Evolutionary conservation across 2,113 vertebrate genomes (phyloP), one percentile per base, ranked within the genome.

Genomic region (Riparia riparia): DNA sequence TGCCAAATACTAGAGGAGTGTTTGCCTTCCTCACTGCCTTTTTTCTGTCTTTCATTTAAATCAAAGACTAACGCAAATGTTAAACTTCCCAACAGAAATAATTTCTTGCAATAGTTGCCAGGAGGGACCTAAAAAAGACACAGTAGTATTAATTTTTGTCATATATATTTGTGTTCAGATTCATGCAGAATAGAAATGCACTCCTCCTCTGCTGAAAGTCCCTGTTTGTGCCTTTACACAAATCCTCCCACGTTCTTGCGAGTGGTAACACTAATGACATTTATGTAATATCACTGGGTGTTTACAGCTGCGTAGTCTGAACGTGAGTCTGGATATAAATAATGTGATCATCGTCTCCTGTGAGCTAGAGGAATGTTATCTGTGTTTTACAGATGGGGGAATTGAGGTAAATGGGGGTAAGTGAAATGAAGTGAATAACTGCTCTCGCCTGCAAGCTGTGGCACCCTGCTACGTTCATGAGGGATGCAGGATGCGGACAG

Each of bases 221-320:
- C 54, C 54, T 7, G 24, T 90, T 91, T 96, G 77, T 80, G 89
- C 70, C 78, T 77, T 90, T 80, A 57, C 74, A 92, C 90, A 97
- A 89, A 91, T 93, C 89, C 87, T 96, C 91, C 93, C 64, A 86
- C 45, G 0, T 77, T 82, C 58, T 65, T 22, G 3, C 64, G 51
- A 92, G 82, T 41, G 78, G 87, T 77, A 96, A 64, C 51, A 72
- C 63, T 91, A 85, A 93, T 73, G 91, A 66, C 90, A 83, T 93
- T 95, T 91, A 83, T 93, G 51, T 91, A 93, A 73, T 71, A 77
- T 61, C 9, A 2, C 71, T 66, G 80, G 58, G 7, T 93, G 88
- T 94, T 93, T 93, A 85, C 86, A 95, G 87, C 84, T 85, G 87
- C 20, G 2, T 87, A 77, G 78, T 69, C 74, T 88, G 73, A 87